A percentile compares a stretch with the other conserved stretches of the same genome.
These are phyloP conservation scores for Apodemia hepburni DNA, from an alignment of 2,888 invertebrate species.

Conservation along the genomic window DNA sequence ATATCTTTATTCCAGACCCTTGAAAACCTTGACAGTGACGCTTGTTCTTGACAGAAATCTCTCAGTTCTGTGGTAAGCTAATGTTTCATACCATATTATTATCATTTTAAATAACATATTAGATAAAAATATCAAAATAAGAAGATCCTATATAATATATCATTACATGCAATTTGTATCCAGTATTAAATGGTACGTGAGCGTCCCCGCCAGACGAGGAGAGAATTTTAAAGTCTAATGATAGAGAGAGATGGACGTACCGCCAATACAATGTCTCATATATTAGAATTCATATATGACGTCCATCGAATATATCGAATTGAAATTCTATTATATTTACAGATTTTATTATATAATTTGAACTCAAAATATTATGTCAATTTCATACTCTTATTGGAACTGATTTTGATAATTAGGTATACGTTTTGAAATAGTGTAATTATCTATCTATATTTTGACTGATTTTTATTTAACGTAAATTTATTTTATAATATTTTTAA, in stretches of 20 bases:
- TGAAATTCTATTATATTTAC: constrained; percentile 23
- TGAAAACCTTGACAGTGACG: too few species aligned
- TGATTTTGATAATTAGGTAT: not conserved
- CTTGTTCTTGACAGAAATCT: too few species aligned
- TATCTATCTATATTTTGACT: too few species aligned
- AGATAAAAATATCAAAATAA: not conserved
- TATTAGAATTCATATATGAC: constrained; percentile 24
- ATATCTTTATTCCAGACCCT: too few species aligned
- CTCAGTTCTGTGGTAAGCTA: too few species aligned
- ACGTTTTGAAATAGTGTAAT: too few species aligned
- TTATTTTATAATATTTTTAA: too few species aligned
- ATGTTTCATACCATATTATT: too few species aligned
- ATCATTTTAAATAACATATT: too few species aligned
- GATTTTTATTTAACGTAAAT: too few species aligned
- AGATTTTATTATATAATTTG: constrained; percentile 25
- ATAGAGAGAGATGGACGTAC: constrained; percentile 22
- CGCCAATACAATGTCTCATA: constrained; percentile 24
- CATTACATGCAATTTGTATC: constrained; percentile 7
- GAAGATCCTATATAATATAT: not conserved
- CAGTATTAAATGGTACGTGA: constrained; percentile 33
- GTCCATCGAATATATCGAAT: constrained; percentile 31
- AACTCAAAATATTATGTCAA: constrained; percentile 17
- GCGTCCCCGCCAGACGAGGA: constrained; percentile 36
- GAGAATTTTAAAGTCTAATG: constrained; percentile 1
- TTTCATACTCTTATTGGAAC: not conserved